Base-by-base conservation (phyloP, 2,888 invertebrate genomes). In the Phaonia tiefii region DNA sequence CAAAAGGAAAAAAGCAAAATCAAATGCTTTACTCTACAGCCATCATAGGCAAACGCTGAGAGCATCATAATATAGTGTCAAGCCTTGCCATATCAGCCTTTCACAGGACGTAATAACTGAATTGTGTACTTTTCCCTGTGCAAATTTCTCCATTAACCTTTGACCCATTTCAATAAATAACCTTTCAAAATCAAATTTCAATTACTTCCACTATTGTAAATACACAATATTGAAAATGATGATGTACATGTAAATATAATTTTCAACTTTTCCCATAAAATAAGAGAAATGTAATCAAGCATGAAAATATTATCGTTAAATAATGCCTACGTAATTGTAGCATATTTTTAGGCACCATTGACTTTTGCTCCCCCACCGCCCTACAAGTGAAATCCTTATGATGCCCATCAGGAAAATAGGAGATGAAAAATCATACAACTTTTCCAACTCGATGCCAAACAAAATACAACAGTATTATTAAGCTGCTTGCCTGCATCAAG, bases 271-370 rank as follows among this genome's bases (percentile, higher is more conserved):
- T 49, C 31, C 8, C 31, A 31, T n/a, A n/a, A n/a, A 3, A 31
- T 31, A 31, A 8, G 4, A 31, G 15, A 66, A 65, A 58, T 56
- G 20, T 39, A 79, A 70, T 79, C 66, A 67, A 25, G 56, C 71
- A 71, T 20, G 67, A 60, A 58, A 69, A 70, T 51, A 20, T 66
- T 73, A 56, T 39, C 31, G 17, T 66, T 60, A 31, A 58, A 42
- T 17, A 44, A 63, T 39, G 42, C n/a, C 4, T 10, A 74, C 51
- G 73, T 65, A 73, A 58, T 66, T 76, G 46, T 58, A 56, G 51
- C 69, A 76, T 80, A 73, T 70, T 76, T 76, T 66, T 51, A 70
- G 73, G 76, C 72, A 46, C 76, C 75, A 76, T 80, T 80, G 56
- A 70, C 10, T 73, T 67, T 80, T 49, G 65, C 31, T 51, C 31